Evolutionary conservation across 2,797 vertebrate genomes (phyloP).

Genomic region (Microctenopoma steveboyesi): DNA sequence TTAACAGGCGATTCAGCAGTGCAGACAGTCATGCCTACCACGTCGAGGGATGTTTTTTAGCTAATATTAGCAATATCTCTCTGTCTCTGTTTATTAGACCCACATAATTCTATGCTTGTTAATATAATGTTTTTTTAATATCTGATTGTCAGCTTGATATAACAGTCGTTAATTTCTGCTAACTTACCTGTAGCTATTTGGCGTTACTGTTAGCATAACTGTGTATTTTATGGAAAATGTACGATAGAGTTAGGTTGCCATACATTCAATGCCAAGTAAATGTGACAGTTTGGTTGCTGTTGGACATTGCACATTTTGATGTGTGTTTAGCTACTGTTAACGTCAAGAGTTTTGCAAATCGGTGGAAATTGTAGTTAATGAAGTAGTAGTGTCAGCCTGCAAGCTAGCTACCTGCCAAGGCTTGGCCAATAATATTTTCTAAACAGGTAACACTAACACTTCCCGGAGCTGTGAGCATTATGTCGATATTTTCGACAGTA

Average conservation of each 20-base stretch:
- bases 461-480: conserved; percentile 12
- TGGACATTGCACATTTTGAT: no score
- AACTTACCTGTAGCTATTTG: neutral
- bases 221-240: neutral
- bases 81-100: neutral
- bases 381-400: neutral
- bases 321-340: neutral
- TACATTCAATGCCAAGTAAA: neutral
- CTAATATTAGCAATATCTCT: neutral
- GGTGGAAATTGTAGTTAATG: no score
- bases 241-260: neutral
- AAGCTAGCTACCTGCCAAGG: neutral
- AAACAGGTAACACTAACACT: conserved; percentile 15
- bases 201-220: conserved; percentile 16
- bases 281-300: neutral
- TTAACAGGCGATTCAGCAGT: conserved; percentile 54
- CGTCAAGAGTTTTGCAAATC: neutral
- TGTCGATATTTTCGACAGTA: conserved; percentile 60
- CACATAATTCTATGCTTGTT: neutral
- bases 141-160: neutral
- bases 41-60: conserved; percentile 26
- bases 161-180: neutral
- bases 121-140: neutral
- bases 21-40: conserved; percentile 30
- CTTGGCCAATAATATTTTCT: neutral